Evolutionary conservation across 2,797 vertebrate genomes (phyloP).

Genomic region (Pampus argenteus): DNA sequence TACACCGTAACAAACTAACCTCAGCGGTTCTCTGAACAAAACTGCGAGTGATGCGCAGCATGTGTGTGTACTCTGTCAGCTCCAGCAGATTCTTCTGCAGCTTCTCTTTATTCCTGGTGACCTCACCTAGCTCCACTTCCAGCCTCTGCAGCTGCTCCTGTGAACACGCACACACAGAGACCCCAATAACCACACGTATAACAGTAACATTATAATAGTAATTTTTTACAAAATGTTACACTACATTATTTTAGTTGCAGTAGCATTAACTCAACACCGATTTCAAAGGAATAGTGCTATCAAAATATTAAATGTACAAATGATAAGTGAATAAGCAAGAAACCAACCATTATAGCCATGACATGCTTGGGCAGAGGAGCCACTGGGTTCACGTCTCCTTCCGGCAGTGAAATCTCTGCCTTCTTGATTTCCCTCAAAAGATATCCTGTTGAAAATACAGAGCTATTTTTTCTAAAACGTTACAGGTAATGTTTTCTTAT

Average conservation of each 20-base stretch:
- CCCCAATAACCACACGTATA: background rate
- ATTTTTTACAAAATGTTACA: too few species aligned
- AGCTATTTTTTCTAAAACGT: background rate
- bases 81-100: conserved; percentile 93
- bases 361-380: conserved; percentile 94
- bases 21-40: conserved; percentile 88
- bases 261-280: too few species aligned
- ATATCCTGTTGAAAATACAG: conserved; percentile 85
- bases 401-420: conserved; percentile 92
- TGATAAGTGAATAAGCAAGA: background rate
- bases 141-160: conserved; percentile 97
- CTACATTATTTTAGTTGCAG: too few species aligned
- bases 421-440: conserved; percentile 95
- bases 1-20: conserved; percentile 76
- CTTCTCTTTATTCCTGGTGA: conserved; percentile 96
- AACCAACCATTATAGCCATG: conserved; percentile 93
- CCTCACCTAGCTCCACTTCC: conserved; percentile 93
- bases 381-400: conserved; percentile 89
- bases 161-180: conserved; percentile 16
- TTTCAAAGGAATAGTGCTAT: too few species aligned
- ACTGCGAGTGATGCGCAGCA: conserved; percentile 90
- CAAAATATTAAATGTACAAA: background rate
- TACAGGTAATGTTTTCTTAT: too few species aligned
- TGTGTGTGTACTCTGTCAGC: conserved; percentile 93
- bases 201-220: background rate